Base-by-base conservation (phyloP, 2,113 vertebrate species). In the Burhinus oedicnemus region DNA sequence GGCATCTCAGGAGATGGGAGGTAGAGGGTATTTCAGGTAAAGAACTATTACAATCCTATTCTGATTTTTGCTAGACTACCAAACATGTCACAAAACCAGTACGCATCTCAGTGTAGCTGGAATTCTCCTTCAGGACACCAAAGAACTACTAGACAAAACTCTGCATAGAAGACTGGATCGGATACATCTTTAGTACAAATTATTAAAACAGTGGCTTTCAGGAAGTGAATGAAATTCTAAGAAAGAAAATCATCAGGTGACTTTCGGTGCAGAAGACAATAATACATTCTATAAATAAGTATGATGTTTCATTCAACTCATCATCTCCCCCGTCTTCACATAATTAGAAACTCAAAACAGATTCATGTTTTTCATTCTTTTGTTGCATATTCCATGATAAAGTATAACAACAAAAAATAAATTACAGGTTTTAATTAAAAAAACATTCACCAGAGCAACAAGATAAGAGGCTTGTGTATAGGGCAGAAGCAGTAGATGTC, bases 321-420 rank as follows among this genome's bases (percentile, higher is more conserved):
- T 89, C 74, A n/a, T 72, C 45, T 87, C 42, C 32, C 38, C 55
- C 77, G 78, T 94, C 74, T 72, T 84, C 32, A 57, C 30, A 22
- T 51, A 93, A 90, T 92, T 83, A 77, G 86, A 90, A 86, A 75
- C 72, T 71, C 21, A 3, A 89, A 94, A 87, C 15, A 89, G 44
- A 93, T 74, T 65, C 40, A 51, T 16, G 18, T 7, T 81, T 89
- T 93, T 84, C 47, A 60, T 78, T 89, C 42, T 70, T 93, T 87
- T 68, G 57, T 85, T 89, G 68, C 30, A 51, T 52, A 68, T 47
- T 70, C 26, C 47, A 79, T 6, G 12, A 91, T 57, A 66, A 85
- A 96, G 38, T 83, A 20, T 18, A 94, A 70, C 55, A 93, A 87
- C 38, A 77, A 89, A 85, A 95, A 94, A 61, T 17, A 87, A 92